Evolutionary conservation across 2,888 invertebrate species (phyloP).

Genomic region (Sisyra terminalis): DNA sequence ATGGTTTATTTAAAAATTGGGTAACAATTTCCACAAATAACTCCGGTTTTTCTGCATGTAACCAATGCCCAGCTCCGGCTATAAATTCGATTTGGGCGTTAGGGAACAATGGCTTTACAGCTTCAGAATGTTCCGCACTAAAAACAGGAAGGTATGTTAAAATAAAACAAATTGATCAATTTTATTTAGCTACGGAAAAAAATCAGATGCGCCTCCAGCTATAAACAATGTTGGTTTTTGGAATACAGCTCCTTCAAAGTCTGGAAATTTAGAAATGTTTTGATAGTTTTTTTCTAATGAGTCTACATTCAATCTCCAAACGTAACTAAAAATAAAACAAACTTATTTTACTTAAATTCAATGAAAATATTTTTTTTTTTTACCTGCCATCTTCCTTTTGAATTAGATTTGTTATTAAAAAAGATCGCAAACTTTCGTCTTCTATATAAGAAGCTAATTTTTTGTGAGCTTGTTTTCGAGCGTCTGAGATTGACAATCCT

Average conservation of each 20-base stretch:
- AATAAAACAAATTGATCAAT: slow-evolving; percentile 18
- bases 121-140: slow-evolving; percentile 36
- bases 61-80: slow-evolving; percentile 80
- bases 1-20: neutral
- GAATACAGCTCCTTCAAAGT: slow-evolving; percentile 30
- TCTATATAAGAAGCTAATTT: slow-evolving; percentile 40
- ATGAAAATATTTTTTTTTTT: too few species aligned
- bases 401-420: slow-evolving; percentile 75
- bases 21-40: slow-evolving; percentile 39
- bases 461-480: slow-evolving; percentile 46
- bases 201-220: slow-evolving; percentile 69
- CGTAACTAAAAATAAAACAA: slow-evolving; percentile 27
- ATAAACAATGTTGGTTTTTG: slow-evolving; percentile 66
- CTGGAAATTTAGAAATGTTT: slow-evolving; percentile 40
- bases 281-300: slow-evolving; percentile 48
- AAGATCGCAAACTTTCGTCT: slow-evolving; percentile 47
- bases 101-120: slow-evolving; percentile 57
- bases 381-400: slow-evolving; percentile 21
- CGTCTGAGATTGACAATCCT: slow-evolving; percentile 48
- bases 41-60: slow-evolving; percentile 79
- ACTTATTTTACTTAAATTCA: neutral
- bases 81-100: slow-evolving; percentile 50
- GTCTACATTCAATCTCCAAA: slow-evolving; percentile 70
- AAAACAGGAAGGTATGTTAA: too few species aligned
- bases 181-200: slow-evolving; percentile 44